Evolutionary conservation across 2,797 vertebrate genomes (phyloP), one percentile per base, ranked within the genome.

Genomic region (Megaceryle alcyon): DNA sequence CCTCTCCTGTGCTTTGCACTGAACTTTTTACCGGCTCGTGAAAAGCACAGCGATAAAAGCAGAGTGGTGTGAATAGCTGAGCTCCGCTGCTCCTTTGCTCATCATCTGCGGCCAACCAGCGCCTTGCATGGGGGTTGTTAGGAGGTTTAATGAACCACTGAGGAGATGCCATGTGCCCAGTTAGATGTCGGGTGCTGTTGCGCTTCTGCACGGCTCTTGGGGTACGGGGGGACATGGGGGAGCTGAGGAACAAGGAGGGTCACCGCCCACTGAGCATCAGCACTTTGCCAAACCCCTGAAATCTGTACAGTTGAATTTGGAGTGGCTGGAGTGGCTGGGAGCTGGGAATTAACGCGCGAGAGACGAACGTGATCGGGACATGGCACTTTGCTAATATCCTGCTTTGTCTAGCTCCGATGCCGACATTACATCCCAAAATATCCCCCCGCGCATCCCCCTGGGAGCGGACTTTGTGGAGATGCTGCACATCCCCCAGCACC

Each of bases 11-110:
- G 88, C 86, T 81, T 78, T 68, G 79, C 92, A 37, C 84, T 86
- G 79, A 93, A 93, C 95, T 94, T 95, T 94, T 49, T 72, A 33
- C 64, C n/a, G 14, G 88, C 95, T 96, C 1, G 39, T 5, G 29
- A 93, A 87, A 89, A 95, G 84, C 89, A 17, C 37, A 35, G 86
- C 3, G 90, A 89, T 91, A 71, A 94, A 96, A 96, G 93, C 94
- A 49, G 79, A 88, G 94, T 59, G 1, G 65, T 54, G 92, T 53
- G 88, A 96, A 91, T 26, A 71, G 88, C 88, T 53, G 77, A 2
- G 35, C 86, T 82, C 66, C 6, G 37, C 70, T 1, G 13, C 49
- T 88, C 70, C 84, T 84, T 70, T 33, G 86, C 84, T 68, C 26
- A 4, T 33, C 72, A 43, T 5, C 59, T 3, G 3, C 37, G 46